Base-by-base conservation (phyloP, 1,140 invertebrate genomes). In the Chironomus striatipennis region DNA sequence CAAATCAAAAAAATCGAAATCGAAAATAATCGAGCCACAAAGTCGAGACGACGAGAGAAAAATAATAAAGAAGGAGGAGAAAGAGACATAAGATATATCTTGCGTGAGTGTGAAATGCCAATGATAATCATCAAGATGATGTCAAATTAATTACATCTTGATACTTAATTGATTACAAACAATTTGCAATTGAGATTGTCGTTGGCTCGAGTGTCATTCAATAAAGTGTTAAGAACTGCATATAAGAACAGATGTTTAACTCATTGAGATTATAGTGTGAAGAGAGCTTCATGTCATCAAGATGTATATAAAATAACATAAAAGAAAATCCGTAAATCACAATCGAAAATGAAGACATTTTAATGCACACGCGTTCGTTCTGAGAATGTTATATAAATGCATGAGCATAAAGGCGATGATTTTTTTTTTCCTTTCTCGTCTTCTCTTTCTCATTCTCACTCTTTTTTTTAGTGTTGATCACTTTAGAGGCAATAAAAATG, bases 401-500 rank as follows among this genome's bases (percentile, higher is more conserved):
- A 57, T 57, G 47, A 12, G n/a, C 4, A 57, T 57, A 15, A n/a
- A 57, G 4, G n/a, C 12, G n/a, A n/a, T 57, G 24, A 2, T 34
- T 34, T 34, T 34, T 34, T 34, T 34, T 34, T 34, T 34, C 24
- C 24, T 34, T 5, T 12, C 47, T 57, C 47, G 12, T n/a, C n/a
- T 57, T 15, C n/a, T n/a, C 24, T 34, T 5, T 12, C 47, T 57
- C 47, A n/a, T n/a, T n/a, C n/a, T 57, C 1, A 57, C 12, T 57
- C 47, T 34, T 57, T 47, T 43, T 43, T 47, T 57, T 57, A n/a
- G 47, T 57, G 47, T 57, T 57, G 47, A 57, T 57, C 47, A n/a
- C 47, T 57, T 57, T 57, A 57, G n/a, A 20, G 20, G 65, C 65
- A 70, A 70, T 70, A 70, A 70, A 70, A 70, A 70, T 70, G 65